phyloP scores from a whole-genome alignment of 2,797 vertebrate genomes.

The Chiroxiphia lanceolata region DNA sequence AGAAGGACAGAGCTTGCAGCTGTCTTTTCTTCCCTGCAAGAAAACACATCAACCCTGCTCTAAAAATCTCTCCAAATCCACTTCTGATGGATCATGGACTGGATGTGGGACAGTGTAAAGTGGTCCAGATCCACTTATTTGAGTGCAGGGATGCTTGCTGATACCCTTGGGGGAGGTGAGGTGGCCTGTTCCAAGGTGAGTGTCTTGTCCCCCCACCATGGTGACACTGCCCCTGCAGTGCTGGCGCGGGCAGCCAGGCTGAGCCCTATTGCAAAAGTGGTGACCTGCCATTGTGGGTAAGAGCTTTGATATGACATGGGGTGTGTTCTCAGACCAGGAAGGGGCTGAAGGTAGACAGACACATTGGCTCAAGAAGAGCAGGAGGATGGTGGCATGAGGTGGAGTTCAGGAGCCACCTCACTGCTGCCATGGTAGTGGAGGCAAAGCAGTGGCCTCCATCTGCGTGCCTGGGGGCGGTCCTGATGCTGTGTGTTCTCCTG shows the following conservation, averaged over 20 bases:
- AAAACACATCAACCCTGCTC: neutral
- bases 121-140: neutral
- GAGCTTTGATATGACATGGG: neutral
- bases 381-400: rapidly evolving
- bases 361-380: neutral
- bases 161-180: neutral
- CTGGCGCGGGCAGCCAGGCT: neutral
- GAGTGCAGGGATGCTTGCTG: neutral
- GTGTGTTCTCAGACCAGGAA: neutral
- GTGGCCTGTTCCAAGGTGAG: neutral
- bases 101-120: neutral
- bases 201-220: too few species aligned
- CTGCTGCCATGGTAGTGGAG: neutral
- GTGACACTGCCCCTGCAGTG: neutral
- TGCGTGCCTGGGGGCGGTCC: neutral
- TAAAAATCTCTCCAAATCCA: neutral
- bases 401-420: neutral
- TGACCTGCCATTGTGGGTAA: neutral
- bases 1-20: neutral
- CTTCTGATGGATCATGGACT: neutral
- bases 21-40: neutral
- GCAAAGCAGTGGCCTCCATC: neutral
- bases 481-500: neutral
- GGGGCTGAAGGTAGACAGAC: neutral
- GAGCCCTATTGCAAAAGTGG: neutral